Evolutionary conservation across 2,797 vertebrate species (phyloP).

Genomic region (Lutjanus campechanus): DNA sequence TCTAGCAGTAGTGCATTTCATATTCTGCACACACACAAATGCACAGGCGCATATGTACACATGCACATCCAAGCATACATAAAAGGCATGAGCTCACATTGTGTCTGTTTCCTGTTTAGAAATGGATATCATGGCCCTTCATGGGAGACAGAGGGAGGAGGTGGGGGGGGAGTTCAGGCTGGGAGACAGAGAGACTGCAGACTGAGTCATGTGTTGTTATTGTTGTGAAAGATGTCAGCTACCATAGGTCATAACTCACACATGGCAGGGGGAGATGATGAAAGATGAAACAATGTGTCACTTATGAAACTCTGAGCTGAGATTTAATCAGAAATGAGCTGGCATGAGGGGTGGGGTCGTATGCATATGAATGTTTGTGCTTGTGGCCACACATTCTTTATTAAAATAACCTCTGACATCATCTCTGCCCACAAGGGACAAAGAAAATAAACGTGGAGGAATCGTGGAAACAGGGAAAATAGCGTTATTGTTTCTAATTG

Average conservation of each 20-base stretch:
- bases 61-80: conserved; percentile 19
- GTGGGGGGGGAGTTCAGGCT: neutral
- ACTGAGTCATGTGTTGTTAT: conserved; percentile 62
- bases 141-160: conserved; percentile 16
- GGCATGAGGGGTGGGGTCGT: neutral
- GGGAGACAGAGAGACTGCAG: conserved; percentile 24
- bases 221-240: conserved; percentile 63
- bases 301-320: conserved; percentile 39
- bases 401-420: neutral
- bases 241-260: conserved; percentile 54
- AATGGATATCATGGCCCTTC: conserved; percentile 46
- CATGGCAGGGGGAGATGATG: conserved; percentile 27
- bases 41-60: neutral
- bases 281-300: conserved; percentile 24
- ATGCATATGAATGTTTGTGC: neutral
- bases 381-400: neutral
- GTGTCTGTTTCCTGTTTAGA: conserved; percentile 65
- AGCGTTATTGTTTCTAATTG: no score
- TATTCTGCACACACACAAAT: conserved; percentile 28
- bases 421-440: neutral
- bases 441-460: neutral
- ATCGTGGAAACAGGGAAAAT: no score
- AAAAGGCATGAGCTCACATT: conserved; percentile 26
- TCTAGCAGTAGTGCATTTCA: conserved; percentile 32
- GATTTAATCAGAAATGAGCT: conserved; percentile 36